Percentiles rank a stretch among this genome's conserved stretches.
phyloP scores from a whole-genome alignment of 2,797 vertebrate species.

The Falco novaeseelandiae region DNA sequence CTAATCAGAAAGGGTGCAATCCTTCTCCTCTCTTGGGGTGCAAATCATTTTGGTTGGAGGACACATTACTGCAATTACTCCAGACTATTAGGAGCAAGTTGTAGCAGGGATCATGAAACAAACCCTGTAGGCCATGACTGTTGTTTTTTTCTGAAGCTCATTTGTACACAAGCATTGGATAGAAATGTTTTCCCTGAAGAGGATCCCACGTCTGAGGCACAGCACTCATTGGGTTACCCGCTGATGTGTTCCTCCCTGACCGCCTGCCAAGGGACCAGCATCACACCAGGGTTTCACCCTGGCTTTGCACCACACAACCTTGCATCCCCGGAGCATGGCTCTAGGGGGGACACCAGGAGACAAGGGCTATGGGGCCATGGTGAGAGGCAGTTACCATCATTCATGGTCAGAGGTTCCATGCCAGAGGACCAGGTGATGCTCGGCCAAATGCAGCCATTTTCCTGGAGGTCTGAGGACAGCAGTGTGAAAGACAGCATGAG shows the following conservation, averaged over 20 bases:
- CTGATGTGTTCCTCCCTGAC: fast-evolving
- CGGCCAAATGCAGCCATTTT: fast-evolving
- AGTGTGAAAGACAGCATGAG: fast-evolving
- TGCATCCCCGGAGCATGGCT: fast-evolving
- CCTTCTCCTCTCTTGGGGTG: not conserved
- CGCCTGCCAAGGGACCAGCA: not conserved
- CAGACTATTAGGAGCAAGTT: fast-evolving
- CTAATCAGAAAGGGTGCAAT: fast-evolving
- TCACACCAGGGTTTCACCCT: fast-evolving
- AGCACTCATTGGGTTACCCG: fast-evolving
- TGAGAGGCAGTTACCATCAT: fast-evolving
- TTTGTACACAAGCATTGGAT: fast-evolving
- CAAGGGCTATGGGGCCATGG: fast-evolving
- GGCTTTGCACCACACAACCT: fast-evolving
- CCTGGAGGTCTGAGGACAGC: not conserved
- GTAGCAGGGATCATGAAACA: not conserved
- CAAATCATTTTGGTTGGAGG: fast-evolving
- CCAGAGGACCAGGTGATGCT: fast-evolving
- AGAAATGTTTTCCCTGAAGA: not conserved
- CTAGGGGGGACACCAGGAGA: fast-evolving
- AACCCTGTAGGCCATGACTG: fast-evolving
- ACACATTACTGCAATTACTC: not conserved
- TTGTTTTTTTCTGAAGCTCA: not conserved
- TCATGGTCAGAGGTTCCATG: fast-evolving
- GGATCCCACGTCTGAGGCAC: fast-evolving